Evolutionary conservation across 1,140 invertebrate genomes (phyloP), one percentile per base, ranked within the genome.

Genomic region (Pinna nobilis): DNA sequence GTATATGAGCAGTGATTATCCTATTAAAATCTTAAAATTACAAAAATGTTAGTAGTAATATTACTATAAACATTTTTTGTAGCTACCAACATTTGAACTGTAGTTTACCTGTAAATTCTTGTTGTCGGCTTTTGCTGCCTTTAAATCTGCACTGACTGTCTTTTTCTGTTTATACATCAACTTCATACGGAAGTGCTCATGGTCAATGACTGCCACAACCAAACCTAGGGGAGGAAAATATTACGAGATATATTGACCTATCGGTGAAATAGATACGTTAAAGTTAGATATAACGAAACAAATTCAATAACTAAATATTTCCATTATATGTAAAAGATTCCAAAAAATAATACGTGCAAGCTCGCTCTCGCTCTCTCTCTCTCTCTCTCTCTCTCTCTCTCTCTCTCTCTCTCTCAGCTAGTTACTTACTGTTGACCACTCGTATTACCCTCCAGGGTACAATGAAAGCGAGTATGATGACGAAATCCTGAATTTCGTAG

Each of bases 391-490:
- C 44, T 50, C 39, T 20, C 30, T 28, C 20, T 60, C 20, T 20
- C 49, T 23, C 3, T 11, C 2, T n/a, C n/a, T n/a, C 13, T 1
- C 13, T 18, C n/a, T 20, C 5, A 18, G 20, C 49, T 50, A 23
- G 13, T 9, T 41, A 82, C 84, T 81, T 75, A 86, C 85, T 86
- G 64, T 86, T 85, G 50, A 85, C 85, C 18, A 86, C 85, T 53
- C 85, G 74, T 33, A 86, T 86, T 13, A 86, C 85, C 37, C 85
- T 78, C 85, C 85, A 86, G 0, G 85, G 85, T 25, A 86, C 70
- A 11, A 86, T 64, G 50, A 86, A 84, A 32, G 83, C 80, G 13
- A 86, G 73, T 9, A 85, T 82, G 55, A 82, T 81, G 20, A 84
- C 82, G 70, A 82, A 84, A n/a, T 85, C 80, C 70, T 85, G 79